Conservation (phyloP, 2,113 vertebrate genomes). For the Xiphias gladius region DNA sequence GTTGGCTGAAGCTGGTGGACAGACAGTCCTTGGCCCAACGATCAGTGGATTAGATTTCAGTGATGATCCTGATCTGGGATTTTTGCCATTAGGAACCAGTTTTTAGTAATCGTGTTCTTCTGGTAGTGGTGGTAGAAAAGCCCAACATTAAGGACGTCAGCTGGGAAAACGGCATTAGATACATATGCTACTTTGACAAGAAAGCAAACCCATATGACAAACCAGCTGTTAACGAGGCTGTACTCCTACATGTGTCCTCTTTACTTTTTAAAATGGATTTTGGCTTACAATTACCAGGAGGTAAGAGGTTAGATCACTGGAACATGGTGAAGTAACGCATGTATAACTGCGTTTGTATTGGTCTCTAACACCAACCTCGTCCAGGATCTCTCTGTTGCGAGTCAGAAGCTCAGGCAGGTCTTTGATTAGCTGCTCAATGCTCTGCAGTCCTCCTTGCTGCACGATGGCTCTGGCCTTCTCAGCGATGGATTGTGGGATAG, state of each 20-base stretch:
- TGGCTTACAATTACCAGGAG: neutral
- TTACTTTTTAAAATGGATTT: conserved; percentile 27
- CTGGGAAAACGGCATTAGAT: conserved; percentile 20
- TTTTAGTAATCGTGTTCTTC: conserved; percentile 46
- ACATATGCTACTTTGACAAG: conserved; percentile 51
- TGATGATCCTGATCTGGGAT: conserved; percentile 74
- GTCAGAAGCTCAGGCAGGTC: conserved; percentile 95
- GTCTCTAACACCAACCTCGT: conserved; percentile 86
- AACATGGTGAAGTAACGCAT: neutral
- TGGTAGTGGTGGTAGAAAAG: conserved; percentile 32
- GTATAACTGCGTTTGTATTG: neutral
- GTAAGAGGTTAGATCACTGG: neutral
- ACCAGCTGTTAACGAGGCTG: conserved; percentile 39
- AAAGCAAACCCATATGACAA: conserved; percentile 47
- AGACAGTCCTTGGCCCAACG: conserved; percentile 70
- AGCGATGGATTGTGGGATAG: conserved; percentile 94
- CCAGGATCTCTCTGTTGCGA: conserved; percentile 96
- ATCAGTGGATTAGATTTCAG: conserved; percentile 71
- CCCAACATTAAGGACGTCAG: neutral
- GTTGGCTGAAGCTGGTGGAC: conserved; percentile 57
- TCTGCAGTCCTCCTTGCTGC: conserved; percentile 94
- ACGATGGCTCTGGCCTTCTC: conserved; percentile 92
- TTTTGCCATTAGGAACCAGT: conserved; percentile 58
- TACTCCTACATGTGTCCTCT: conserved; percentile 8
- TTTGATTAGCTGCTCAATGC: conserved; percentile 94